Conservation (phyloP, 2,888 invertebrate species). For the Mesorhabditis sp. region DNA sequence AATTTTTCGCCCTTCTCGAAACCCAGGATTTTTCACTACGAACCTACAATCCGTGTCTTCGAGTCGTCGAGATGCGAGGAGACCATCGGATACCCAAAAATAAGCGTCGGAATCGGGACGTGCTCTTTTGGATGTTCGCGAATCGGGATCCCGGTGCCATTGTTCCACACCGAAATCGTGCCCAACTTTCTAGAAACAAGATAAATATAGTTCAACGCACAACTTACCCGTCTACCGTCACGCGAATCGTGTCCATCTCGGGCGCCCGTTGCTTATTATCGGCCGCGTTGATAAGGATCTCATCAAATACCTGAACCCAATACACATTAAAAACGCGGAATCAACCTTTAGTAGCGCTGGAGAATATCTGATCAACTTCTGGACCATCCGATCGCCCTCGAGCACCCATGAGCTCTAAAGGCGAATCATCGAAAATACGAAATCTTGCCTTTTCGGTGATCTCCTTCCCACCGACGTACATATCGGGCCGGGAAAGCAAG, state of each 20-base stretch:
- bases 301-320: constrained; percentile 81
- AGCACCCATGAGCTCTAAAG: constrained; percentile 19
- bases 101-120: constrained; percentile 84
- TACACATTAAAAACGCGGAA: constrained; percentile 19
- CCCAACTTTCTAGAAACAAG: constrained; percentile 12
- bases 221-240: constrained; percentile 69
- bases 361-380: constrained; percentile 9
- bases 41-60: constrained; percentile 68
- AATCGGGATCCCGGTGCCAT: constrained; percentile 33
- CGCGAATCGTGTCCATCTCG: constrained; percentile 28
- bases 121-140: constrained; percentile 45
- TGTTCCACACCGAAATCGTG: constrained; percentile 66
- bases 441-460: constrained; percentile 19
- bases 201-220: background rate
- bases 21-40: background rate
- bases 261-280: constrained; percentile 40
- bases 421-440: background rate
- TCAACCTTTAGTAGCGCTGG: background rate
- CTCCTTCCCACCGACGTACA: constrained; percentile 79
- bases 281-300: constrained; percentile 79
- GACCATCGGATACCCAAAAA: constrained; percentile 92
- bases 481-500: constrained; percentile 90
- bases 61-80: constrained; percentile 97
- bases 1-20: background rate
- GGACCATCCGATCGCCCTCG: constrained; percentile 11